These are phyloP conservation scores for Phallusia fumigata DNA, from an alignment of 23 tunicate genomes.

Conservation along the genomic window DNA sequence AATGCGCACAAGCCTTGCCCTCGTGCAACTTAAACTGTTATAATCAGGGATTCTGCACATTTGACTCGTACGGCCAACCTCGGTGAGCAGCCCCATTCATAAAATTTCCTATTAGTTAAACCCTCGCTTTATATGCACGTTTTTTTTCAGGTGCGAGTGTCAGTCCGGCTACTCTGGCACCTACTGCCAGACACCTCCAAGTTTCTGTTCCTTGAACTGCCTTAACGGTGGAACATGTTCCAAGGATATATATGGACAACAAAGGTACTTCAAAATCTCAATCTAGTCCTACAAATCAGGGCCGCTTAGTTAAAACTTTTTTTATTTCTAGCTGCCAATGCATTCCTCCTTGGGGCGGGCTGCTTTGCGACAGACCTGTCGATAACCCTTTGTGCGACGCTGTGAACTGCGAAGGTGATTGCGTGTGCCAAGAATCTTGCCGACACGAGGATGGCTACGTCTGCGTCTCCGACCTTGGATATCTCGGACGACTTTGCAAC, in stretches of 20 bases:
- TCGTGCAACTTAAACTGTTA: not conserved
- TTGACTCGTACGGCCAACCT: not conserved
- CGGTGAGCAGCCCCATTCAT: not conserved
- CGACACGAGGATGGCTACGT: slow-evolving; percentile 55
- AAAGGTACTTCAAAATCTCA: not conserved
- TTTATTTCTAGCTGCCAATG: not conserved
- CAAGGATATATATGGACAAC: not conserved
- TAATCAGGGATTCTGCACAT: not conserved
- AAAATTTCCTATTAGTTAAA: too few species aligned
- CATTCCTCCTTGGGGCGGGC: not conserved
- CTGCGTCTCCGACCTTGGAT: slow-evolving; percentile 40
- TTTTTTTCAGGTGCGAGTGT: not conserved
- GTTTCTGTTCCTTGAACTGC: not conserved
- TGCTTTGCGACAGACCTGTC: not conserved
- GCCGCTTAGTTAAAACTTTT: not conserved
- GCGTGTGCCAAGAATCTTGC: slow-evolving; percentile 53
- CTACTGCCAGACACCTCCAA: not conserved
- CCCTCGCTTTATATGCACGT: too few species aligned
- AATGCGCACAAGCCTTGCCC: too few species aligned
- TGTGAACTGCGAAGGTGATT: slow-evolving; percentile 30
- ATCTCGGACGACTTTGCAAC: slow-evolving; percentile 53
- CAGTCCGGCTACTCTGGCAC: not conserved
- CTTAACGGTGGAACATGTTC: not conserved
- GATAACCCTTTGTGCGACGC: not conserved
- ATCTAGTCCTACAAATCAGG: not conserved